Conservation (phyloP, 2,888 invertebrate genomes). For the Melitaea athalia region DNA sequence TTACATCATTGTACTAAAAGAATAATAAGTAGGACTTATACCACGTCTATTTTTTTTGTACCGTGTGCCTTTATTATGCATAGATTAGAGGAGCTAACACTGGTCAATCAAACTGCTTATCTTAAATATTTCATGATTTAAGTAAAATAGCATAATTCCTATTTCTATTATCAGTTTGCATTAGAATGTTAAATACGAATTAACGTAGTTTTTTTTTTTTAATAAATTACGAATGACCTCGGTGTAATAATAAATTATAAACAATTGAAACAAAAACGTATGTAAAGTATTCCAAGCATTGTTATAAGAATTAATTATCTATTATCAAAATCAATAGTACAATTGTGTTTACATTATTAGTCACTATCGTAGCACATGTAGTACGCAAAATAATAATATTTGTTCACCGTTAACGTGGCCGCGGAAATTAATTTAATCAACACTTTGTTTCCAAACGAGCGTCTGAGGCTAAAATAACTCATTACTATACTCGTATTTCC, state of each 20-base stretch:
- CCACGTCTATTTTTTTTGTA: too few relatives aligned
- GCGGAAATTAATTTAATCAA: conserved; percentile 40
- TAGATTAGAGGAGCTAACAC: too few relatives aligned
- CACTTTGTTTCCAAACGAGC: conserved; percentile 38
- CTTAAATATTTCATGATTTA: too few relatives aligned
- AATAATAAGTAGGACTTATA: too few relatives aligned
- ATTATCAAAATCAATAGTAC: conserved; percentile 3
- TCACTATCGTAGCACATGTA: not conserved
- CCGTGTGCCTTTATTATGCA: too few relatives aligned
- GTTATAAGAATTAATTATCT: not conserved
- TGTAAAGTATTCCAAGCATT: not conserved
- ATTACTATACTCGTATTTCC: conserved; percentile 34
- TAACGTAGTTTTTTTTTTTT: too few relatives aligned
- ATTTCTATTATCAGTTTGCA: too few relatives aligned
- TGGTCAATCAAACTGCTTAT: too few relatives aligned
- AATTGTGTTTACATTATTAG: not conserved
- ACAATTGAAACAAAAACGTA: not conserved
- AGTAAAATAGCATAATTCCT: too few relatives aligned
- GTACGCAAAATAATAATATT: conserved; percentile 14
- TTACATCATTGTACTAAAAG: too few relatives aligned
- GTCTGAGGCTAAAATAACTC: conserved; percentile 42
- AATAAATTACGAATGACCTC: not conserved
- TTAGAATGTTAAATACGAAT: too few relatives aligned
- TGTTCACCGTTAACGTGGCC: conserved; percentile 15
- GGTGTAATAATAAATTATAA: not conserved